A percentile compares a stretch with the other conserved stretches of the same genome.
Evolutionary conservation across 2,888 invertebrate genomes (phyloP).

Genomic region (Lasioglossum figueresi): DNA sequence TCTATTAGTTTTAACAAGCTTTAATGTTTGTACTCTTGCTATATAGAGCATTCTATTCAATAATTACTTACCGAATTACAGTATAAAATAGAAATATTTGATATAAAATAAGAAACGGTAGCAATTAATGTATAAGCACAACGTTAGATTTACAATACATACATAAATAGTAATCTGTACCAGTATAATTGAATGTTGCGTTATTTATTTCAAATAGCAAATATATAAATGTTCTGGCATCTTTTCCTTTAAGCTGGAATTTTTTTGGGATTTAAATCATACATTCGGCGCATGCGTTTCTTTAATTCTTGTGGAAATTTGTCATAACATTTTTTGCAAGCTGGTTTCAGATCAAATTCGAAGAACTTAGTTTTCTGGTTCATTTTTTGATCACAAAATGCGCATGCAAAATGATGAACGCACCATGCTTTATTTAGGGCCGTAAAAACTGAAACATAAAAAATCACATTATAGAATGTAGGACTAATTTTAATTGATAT

Average conservation of each 20-base stretch:
- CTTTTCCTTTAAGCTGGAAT: constrained; percentile 78
- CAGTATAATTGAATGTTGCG: constrained; percentile 9
- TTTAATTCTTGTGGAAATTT: constrained; percentile 97
- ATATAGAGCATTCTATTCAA: neutral
- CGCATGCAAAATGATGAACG: constrained; percentile 99
- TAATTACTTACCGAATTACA: neutral
- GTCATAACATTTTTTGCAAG: constrained; percentile 99
- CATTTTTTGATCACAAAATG: constrained; percentile 97
- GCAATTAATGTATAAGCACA: constrained; percentile 5
- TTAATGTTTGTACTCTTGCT: neutral
- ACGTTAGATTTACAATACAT: neutral
- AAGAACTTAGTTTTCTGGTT: constrained; percentile 99
- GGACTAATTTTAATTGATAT: neutral
- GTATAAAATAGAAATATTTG: constrained; percentile 10
- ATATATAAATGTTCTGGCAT: neutral
- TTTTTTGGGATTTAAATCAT: constrained; percentile 90
- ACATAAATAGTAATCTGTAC: constrained; percentile 2
- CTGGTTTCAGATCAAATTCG: constrained; percentile 99
- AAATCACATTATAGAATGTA: constrained; percentile 16
- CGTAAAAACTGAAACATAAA: constrained; percentile 92
- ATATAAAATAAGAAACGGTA: constrained; percentile 25
- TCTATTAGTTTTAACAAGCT: neutral
- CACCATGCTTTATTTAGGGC: constrained; percentile 99
- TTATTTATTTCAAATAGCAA: neutral
- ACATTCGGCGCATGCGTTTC: constrained; percentile 95